Evolutionary conservation across 2,113 vertebrate species (phyloP), one percentile per base, ranked within the genome.

Genomic region (Edolisoma coerulescens): DNA sequence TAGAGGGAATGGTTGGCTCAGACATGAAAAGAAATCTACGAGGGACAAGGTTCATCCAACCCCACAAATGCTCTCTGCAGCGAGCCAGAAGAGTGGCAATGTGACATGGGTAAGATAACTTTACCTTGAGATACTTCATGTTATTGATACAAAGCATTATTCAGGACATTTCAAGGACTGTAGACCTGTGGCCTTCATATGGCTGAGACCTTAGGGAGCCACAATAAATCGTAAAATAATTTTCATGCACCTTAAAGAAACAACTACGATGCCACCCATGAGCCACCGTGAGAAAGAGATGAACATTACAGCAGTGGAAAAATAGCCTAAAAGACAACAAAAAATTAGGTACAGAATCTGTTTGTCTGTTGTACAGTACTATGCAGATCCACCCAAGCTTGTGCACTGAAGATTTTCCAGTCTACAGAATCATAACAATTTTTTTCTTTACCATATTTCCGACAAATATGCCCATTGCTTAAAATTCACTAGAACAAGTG

Each of bases 401-500:
- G 1, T 32, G 33, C 4, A 3, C 3, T 68, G 52, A 63, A 44
- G 71, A 42, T 74, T 91, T 89, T 77, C 32, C 44, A 53, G 12
- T 67, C 86, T 90, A n/a, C 41, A 84, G 60, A 84, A 87, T 50
- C 26, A 21, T 1, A 4, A 13, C 35, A 28, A 26, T 56, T 63
- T 67, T 83, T 89, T 95, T 65, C 63, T 80, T 89, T 44, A 42
- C 30, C 19, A 16, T 2, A 3, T 76, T 95, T 88, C 59, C 1
- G 0, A 84, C 26, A 37, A 87, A 84, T 35, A 37, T 35, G 17
- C 64, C 45, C 30, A 24, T 77, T 79, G 44, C 74, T 87, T 94
- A 80, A 94, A 87, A 93, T 91, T 84, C 86, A 70, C 64, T 44
- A 39, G 82, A 84, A 93, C 42, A 49, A 93, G 73, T 78, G 79